These are phyloP conservation scores for Lindbergichthys nudifrons DNA, from an alignment of 2,797 vertebrate species.

Conservation along the genomic window DNA sequence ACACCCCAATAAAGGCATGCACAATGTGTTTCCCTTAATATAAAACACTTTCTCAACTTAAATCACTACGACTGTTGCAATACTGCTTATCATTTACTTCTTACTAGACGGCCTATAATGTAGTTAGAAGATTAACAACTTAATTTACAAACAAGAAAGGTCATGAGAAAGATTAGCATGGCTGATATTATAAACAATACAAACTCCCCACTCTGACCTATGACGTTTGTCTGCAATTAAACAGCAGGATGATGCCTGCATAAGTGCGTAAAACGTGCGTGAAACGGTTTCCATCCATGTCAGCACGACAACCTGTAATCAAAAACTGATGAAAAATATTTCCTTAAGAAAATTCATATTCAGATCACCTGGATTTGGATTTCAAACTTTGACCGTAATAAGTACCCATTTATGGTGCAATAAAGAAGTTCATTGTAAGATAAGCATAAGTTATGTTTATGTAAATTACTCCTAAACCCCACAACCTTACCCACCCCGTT, in stretches of 20 bases:
- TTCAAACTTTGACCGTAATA: neutral
- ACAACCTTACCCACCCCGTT: neutral
- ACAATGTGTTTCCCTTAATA: neutral
- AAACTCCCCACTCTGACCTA: neutral
- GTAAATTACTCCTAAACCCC: conserved; percentile 6
- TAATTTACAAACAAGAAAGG: neutral
- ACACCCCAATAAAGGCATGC: neutral
- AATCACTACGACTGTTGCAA: neutral
- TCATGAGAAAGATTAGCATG: neutral
- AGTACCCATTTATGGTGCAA: conserved; percentile 2
- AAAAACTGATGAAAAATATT: conserved; percentile 5
- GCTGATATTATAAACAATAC: neutral
- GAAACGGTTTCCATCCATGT: neutral
- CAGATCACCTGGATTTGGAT: neutral
- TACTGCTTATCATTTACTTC: neutral
- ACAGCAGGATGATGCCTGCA: neutral
- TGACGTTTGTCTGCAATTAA: neutral
- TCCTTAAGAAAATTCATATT: neutral
- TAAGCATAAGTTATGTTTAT: conserved; percentile 1
- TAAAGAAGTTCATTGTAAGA: neutral
- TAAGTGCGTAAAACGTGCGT: conserved; percentile 5
- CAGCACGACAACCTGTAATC: neutral
- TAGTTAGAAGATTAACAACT: neutral
- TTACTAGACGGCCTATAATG: neutral
- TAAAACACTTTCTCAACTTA: neutral